A percentile compares a stretch with the other conserved stretches of the same genome.
Conservation (phyloP, 2,113 vertebrate genomes). For the Bothrops jararaca region DNA sequence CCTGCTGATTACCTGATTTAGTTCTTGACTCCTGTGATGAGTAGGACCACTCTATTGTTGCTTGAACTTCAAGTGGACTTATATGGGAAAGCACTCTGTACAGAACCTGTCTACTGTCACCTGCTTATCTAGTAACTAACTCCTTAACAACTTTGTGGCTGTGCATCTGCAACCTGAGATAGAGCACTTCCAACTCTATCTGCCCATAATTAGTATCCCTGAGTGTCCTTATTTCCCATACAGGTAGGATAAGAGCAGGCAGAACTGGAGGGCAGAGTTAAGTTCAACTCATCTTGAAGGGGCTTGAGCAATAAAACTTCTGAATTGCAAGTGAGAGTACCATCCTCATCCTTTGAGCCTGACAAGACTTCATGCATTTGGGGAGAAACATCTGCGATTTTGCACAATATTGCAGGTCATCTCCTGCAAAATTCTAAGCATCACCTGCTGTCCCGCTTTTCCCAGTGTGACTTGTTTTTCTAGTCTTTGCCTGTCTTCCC, state of each 20-base stretch:
- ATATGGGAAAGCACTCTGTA: background rate
- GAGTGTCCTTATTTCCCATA: background rate
- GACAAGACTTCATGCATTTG: background rate
- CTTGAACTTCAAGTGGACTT: background rate
- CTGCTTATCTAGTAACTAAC: background rate
- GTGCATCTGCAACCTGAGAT: background rate
- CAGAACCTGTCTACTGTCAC: background rate
- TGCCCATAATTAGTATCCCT: background rate
- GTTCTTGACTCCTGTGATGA: background rate
- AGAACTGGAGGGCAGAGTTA: background rate
- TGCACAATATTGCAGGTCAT: background rate
- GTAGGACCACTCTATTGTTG: background rate
- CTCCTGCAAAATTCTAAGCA: background rate
- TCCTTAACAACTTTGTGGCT: background rate
- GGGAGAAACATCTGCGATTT: background rate
- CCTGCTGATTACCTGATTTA: background rate
- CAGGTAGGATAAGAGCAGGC: background rate
- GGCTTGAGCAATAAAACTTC: background rate
- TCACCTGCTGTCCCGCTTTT: background rate
- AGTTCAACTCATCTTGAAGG: background rate
- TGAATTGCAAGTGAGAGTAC: background rate
- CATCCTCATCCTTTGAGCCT: background rate
- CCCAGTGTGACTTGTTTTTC: background rate
- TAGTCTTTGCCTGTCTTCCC: background rate
- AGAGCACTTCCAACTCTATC: background rate